Evolutionary conservation across 2,888 invertebrate species (phyloP), one percentile per base, ranked within the genome.

Genomic region (Deilephila porcellus): DNA sequence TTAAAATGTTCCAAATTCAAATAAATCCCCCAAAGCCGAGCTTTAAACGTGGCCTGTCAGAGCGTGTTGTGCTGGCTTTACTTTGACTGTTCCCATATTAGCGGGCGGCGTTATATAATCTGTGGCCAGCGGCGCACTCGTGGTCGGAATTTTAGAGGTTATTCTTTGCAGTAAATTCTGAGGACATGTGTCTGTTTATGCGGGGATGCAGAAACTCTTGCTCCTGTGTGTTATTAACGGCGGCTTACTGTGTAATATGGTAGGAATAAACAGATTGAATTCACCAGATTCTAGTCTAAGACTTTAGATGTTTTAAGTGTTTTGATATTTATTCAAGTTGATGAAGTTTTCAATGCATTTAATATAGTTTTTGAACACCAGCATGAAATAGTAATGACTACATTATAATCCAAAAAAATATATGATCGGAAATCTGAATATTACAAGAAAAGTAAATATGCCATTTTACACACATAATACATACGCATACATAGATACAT

Each of bases 1-100:
- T 81, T 78, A 75, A 79, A 79, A 80, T 76, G 76, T 79, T 83
- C 81, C 74, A 77, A 80, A 85, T 83, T 85, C 82, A 82, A 85
- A 83, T 79, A 79, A 79, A 81, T 81, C 83, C 80, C 79, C 80
- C 80, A 67, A 80, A 82, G 83, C 80, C 71, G 56, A 59, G n/a
- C 63, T 70, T 37, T 60, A 71, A 73, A 72, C 67, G 70, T 71
- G 73, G 70, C 71, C 71, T 75, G 75, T 75, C 75, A 71, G 60
- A 73, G 60, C 63, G 74, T 74, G 70, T 70, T 72, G 25, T 25
- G 67, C 34, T 59, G 56, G 34, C 70, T 56, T 20, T 29, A 34
- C 70, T 71, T 63, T 72, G 56, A 67, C 67, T 59, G 67, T 67
- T 59, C 59, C 63, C 72, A 60, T 56, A 63, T 72, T 72, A 63